Percentiles rank a stretch among this genome's conserved stretches.
phyloP scores from a whole-genome alignment of 2,888 invertebrate genomes.

The Parelbella ahira region DNA sequence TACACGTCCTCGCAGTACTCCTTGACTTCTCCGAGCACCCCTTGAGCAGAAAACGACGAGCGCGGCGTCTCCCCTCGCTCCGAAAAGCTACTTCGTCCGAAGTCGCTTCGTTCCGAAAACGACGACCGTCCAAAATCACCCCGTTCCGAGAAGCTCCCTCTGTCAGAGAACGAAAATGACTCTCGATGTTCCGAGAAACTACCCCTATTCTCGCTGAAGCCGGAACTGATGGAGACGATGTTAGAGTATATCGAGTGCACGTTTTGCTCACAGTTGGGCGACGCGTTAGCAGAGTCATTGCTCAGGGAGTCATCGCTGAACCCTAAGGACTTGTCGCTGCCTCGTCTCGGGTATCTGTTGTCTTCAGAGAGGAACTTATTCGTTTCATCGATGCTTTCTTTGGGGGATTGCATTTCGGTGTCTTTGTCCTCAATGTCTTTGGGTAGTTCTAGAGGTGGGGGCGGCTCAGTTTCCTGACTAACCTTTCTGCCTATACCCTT shows the following conservation, averaged over 20 bases:
- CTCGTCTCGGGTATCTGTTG: slow-evolving; percentile 79
- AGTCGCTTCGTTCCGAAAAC: slow-evolving; percentile 80
- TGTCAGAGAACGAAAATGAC: slow-evolving; percentile 70
- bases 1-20: slow-evolving; percentile 66
- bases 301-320: slow-evolving; percentile 88
- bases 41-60: slow-evolving; percentile 71
- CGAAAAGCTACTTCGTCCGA: slow-evolving; percentile 66
- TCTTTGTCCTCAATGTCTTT: slow-evolving; percentile 43
- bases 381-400: slow-evolving; percentile 48
- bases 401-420: slow-evolving; percentile 63
- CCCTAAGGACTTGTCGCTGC: slow-evolving; percentile 85
- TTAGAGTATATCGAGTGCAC: slow-evolving; percentile 73
- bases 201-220: slow-evolving; percentile 80
- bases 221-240: slow-evolving; percentile 80
- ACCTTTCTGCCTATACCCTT: slow-evolving; percentile 87
- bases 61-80: slow-evolving; percentile 72
- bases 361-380: slow-evolving; percentile 49
- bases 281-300: slow-evolving; percentile 81
- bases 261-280: slow-evolving; percentile 78
- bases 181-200: slow-evolving; percentile 72
- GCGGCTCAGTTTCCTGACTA: slow-evolving; percentile 82
- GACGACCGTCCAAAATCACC: slow-evolving; percentile 68
- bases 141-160: slow-evolving; percentile 71
- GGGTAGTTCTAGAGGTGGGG: slow-evolving; percentile 33
- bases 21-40: slow-evolving; percentile 63